Conservation (phyloP, 2,888 invertebrate genomes). For the Ariolimax columbianus region DNA sequence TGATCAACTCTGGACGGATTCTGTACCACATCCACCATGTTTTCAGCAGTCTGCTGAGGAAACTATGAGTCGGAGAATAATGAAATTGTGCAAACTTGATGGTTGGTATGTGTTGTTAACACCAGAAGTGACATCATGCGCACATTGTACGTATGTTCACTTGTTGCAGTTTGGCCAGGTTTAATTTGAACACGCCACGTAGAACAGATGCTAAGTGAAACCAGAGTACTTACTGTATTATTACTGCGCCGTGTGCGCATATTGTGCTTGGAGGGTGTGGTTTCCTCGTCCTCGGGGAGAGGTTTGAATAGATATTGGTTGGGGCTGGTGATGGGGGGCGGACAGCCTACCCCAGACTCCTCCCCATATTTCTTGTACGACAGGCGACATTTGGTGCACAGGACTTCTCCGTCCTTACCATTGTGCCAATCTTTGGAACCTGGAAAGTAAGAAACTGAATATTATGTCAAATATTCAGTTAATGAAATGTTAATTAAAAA, state of each 20-base stretch:
- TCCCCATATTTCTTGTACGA: slow-evolving; percentile 89
- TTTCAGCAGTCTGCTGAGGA: too few species aligned
- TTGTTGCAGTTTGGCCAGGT: too few species aligned
- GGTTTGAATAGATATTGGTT: slow-evolving; percentile 80
- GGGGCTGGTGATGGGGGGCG: slow-evolving; percentile 74
- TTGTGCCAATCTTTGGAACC: slow-evolving; percentile 87
- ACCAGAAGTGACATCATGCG: too few species aligned
- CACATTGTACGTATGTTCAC: too few species aligned
- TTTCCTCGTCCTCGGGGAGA: slow-evolving; percentile 76
- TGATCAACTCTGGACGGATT: too few species aligned
- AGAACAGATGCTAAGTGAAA: not conserved
- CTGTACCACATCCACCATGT: too few species aligned
- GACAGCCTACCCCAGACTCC: slow-evolving; percentile 79
- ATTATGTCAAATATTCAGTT: not conserved
- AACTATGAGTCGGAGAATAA: too few species aligned
- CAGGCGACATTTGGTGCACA: slow-evolving; percentile 88
- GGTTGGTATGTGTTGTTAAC: too few species aligned
- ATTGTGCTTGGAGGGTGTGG: slow-evolving; percentile 73
- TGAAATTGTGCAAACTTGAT: too few species aligned
- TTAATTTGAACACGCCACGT: not conserved
- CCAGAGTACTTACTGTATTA: slow-evolving; percentile 64
- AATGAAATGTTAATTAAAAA: not conserved
- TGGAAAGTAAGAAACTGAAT: slow-evolving; percentile 67
- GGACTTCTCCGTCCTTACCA: slow-evolving; percentile 85
- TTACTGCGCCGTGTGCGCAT: slow-evolving; percentile 77